Percentiles rank a stretch among this genome's conserved stretches.
These are phyloP conservation scores for Paedocypris sp. DNA, from an alignment of 2,113 vertebrate genomes.

Conservation along the genomic window DNA sequence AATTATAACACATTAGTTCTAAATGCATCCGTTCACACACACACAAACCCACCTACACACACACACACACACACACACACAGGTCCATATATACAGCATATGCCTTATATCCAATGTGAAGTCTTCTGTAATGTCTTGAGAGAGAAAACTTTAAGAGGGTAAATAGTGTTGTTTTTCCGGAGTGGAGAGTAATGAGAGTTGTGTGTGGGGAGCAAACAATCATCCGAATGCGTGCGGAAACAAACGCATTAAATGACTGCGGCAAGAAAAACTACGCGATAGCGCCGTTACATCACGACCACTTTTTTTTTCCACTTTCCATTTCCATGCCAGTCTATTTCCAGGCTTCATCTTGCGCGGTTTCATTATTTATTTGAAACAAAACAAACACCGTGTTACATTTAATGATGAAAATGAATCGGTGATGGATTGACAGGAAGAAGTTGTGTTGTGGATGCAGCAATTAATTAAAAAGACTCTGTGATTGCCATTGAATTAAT, in stretches of 20 bases:
- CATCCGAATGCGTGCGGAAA: slow-evolving; percentile 9
- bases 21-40: too few relatives aligned
- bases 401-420: neutral
- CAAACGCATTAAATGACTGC: slow-evolving; percentile 7
- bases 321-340: neutral
- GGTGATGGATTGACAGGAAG: neutral
- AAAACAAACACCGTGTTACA: neutral
- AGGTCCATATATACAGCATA: too few relatives aligned
- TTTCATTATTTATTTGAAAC: neutral
- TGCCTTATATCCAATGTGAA: too few relatives aligned
- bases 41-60: too few relatives aligned
- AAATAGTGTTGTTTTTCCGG: slow-evolving; percentile 23
- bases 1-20: too few relatives aligned
- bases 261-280: neutral
- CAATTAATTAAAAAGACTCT: neutral
- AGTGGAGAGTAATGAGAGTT: slow-evolving; percentile 24
- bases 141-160: slow-evolving; percentile 7
- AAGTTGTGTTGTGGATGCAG: neutral
- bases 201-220: slow-evolving; percentile 23
- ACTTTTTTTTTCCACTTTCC: neutral
- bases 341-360: neutral
- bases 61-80: too few relatives aligned
- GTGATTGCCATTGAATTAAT: neutral
- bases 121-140: slow-evolving; percentile 10
- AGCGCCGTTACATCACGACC: slow-evolving; percentile 9